These are phyloP conservation scores for Drosophila fungiperda DNA, from an alignment of 2,888 invertebrate species.

Conservation along the genomic window DNA sequence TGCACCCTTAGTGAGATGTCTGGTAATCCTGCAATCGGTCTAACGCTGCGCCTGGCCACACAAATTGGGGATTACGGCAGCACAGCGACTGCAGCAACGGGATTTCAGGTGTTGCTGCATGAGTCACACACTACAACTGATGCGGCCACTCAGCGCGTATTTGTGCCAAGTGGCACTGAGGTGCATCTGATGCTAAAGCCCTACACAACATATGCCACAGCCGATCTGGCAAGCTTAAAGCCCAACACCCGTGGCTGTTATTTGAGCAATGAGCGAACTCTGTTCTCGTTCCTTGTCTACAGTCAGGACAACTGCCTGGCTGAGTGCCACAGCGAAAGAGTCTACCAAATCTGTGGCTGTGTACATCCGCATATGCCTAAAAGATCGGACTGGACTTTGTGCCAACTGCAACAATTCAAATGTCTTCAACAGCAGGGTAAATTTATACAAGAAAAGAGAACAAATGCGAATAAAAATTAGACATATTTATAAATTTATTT, in stretches of 20 bases:
- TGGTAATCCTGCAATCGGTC: conserved; percentile 87
- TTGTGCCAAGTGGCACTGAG: conserved; percentile 86
- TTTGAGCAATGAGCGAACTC: conserved; percentile 86
- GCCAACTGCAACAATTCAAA: conserved; percentile 59
- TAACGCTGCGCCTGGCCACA: conserved; percentile 87
- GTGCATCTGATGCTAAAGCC: conserved; percentile 87
- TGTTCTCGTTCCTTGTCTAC: conserved; percentile 85
- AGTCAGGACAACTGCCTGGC: conserved; percentile 88
- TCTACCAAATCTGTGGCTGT: conserved; percentile 87
- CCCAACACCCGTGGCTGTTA: conserved; percentile 87
- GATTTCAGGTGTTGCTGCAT: conserved; percentile 88
- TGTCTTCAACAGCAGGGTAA: conserved; percentile 70
- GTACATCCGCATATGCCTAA: conserved; percentile 87
- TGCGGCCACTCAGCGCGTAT: conserved; percentile 86
- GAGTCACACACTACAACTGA: conserved; percentile 87
- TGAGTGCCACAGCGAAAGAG: conserved; percentile 86
- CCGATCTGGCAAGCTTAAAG: conserved; percentile 85
- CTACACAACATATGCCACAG: conserved; percentile 87
- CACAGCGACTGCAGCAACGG: conserved; percentile 86
- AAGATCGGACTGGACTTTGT: conserved; percentile 62
- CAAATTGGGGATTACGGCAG: conserved; percentile 87
- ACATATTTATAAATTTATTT: no score
- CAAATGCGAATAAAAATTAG: not conserved
- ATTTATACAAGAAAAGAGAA: not conserved
- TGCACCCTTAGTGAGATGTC: conserved; percentile 89